Percentiles rank a stretch among this genome's conserved stretches.
phyloP scores from a whole-genome alignment of 2,797 vertebrate genomes.

The Poliocrania exsul region DNA sequence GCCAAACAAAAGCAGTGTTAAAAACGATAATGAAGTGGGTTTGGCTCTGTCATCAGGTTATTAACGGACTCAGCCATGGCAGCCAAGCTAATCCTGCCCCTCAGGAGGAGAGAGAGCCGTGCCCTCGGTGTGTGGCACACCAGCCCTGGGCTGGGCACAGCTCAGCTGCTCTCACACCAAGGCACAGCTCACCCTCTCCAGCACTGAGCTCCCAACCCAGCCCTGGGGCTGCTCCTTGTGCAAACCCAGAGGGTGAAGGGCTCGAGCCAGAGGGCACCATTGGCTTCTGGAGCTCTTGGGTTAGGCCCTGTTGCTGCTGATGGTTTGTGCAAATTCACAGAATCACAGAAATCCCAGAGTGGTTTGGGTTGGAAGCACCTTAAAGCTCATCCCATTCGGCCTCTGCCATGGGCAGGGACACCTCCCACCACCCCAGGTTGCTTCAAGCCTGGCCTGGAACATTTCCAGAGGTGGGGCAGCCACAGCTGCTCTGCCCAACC shows the following conservation, averaged over 20 bases:
- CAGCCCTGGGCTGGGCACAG: fast-evolving
- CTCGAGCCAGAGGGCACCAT: background rate
- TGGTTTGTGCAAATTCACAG: background rate
- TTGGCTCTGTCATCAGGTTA: constrained; percentile 38
- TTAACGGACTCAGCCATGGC: constrained; percentile 3
- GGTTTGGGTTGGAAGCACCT: background rate
- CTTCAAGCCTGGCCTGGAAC: background rate
- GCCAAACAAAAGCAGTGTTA: constrained; percentile 21
- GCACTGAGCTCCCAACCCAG: background rate
- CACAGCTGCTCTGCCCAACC: background rate
- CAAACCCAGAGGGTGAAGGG: background rate
- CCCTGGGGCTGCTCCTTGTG: background rate
- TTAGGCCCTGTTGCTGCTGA: background rate
- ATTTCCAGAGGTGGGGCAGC: background rate
- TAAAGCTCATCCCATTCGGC: background rate
- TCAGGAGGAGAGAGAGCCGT: background rate
- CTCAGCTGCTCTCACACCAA: background rate
- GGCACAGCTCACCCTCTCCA: background rate
- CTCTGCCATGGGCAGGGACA: background rate
- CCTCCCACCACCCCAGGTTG: background rate
- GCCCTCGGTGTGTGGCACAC: background rate
- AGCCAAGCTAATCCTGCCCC: background rate
- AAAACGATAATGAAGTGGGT: constrained; percentile 19
- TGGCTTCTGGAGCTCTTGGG: background rate
- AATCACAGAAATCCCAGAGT: background rate